phyloP scores from a whole-genome alignment of 2,113 vertebrate species.

The Cisticola juncidis region DNA sequence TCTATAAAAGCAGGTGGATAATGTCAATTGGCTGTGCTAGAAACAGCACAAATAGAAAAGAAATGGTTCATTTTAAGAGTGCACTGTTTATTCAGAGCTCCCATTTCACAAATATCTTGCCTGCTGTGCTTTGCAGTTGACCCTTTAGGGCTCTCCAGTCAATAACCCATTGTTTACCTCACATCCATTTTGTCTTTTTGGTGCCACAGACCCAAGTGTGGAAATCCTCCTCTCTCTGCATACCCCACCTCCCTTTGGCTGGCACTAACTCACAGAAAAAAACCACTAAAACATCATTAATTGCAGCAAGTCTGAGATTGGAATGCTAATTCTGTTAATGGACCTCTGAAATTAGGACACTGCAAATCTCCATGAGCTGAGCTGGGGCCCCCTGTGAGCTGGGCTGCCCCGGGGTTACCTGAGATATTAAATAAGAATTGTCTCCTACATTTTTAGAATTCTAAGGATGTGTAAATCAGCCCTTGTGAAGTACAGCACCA shows the following conservation, averaged over 20 bases:
- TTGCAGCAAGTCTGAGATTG: slow-evolving; percentile 42
- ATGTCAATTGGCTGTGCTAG: slow-evolving; percentile 51
- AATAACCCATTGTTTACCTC: slow-evolving; percentile 66
- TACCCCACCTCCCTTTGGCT: slow-evolving; percentile 33
- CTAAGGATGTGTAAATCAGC: slow-evolving; percentile 51
- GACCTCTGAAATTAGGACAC: slow-evolving; percentile 59
- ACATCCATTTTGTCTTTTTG: slow-evolving; percentile 63
- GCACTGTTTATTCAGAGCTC: slow-evolving; percentile 51
- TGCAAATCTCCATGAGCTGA: slow-evolving; percentile 48
- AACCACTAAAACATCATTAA: slow-evolving; percentile 48
- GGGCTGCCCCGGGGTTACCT: slow-evolving; percentile 30
- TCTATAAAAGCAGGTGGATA: slow-evolving; percentile 43
- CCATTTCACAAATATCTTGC: slow-evolving; percentile 72
- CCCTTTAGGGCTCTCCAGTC: slow-evolving; percentile 51
- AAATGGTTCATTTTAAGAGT: slow-evolving; percentile 47
- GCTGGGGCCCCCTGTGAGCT: not conserved
- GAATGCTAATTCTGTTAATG: slow-evolving; percentile 66
- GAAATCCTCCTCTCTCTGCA: slow-evolving; percentile 62
- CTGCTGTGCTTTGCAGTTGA: slow-evolving; percentile 67
- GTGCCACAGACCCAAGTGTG: slow-evolving; percentile 59
- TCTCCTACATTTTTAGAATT: slow-evolving; percentile 13
- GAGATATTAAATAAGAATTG: slow-evolving; percentile 24
- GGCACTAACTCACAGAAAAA: slow-evolving; percentile 12
- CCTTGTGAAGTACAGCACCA: slow-evolving; percentile 15
- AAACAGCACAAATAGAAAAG: slow-evolving; percentile 50